These are phyloP conservation scores for Lineus longissimus DNA, from an alignment of 1,140 invertebrate genomes.

Conservation along the genomic window DNA sequence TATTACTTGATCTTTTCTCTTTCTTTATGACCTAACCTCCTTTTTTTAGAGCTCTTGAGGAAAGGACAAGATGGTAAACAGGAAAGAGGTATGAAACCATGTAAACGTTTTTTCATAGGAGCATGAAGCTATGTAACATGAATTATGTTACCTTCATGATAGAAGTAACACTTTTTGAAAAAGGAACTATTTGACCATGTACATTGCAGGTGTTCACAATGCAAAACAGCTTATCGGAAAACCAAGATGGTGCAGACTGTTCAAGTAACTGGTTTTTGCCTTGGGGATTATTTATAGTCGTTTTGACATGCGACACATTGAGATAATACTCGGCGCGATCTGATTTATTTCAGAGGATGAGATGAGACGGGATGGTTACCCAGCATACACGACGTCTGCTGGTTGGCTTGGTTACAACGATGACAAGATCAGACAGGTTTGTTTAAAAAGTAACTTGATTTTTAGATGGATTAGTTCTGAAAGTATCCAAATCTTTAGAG, in stretches of 20 bases:
- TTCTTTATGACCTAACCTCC: too few species aligned
- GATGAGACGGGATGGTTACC: conserved; percentile 36
- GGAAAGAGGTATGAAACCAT: conserved; percentile 44
- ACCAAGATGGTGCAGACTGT: too few species aligned
- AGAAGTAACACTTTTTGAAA: not conserved
- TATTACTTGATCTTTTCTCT: too few species aligned
- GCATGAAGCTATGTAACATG: not conserved
- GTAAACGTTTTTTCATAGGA: conserved; percentile 1
- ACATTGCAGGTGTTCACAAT: not conserved
- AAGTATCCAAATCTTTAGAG: too few species aligned
- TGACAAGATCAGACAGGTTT: conserved; percentile 46
- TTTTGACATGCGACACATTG: too few species aligned
- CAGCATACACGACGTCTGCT: conserved; percentile 50
- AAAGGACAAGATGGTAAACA: conserved; percentile 60
- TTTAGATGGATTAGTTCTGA: too few species aligned
- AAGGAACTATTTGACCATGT: not conserved
- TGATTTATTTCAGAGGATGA: conserved; percentile 32
- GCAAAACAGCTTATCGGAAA: too few species aligned
- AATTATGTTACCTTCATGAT: not conserved
- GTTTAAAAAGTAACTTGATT: too few species aligned
- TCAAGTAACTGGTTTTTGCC: too few species aligned
- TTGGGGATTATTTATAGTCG: too few species aligned
- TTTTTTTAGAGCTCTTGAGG: conserved; percentile 62
- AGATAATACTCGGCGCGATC: not conserved
- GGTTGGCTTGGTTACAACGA: conserved; percentile 51